Base-by-base conservation (phyloP, 2,888 invertebrate species). In the Heteropelma amictum region DNA sequence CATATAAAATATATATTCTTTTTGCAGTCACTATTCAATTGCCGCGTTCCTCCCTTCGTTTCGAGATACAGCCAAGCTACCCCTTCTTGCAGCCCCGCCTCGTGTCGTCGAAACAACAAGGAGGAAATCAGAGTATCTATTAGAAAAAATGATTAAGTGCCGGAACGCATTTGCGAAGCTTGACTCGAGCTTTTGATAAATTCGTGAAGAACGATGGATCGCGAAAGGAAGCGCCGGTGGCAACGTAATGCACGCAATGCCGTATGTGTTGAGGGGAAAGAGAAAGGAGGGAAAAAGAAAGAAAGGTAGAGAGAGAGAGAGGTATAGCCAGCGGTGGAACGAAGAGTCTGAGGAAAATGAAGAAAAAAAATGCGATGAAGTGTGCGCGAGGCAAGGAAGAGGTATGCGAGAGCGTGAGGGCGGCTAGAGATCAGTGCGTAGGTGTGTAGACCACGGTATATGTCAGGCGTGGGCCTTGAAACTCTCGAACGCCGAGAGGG, bases 371-470 rank as follows among this genome's bases (percentile, higher is more conserved):
- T 61, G 67, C 61, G 65, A 72, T 42, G 47, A 49, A 47, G 61
- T 14, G 61, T 12, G 61, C 53, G 67, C 53, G 61, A 61, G 53
- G 30, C 49, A 42, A 58, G 21, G 28, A 21, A 58, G 60, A 67
- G 72, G 67, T 72, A 72, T 67, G 67, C 60, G 54, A n/a, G n/a
- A 45, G 67, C 45, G 49, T 61, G 47, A 49, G 61, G 42, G 60
- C 60, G 42, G 35, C 47, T 14, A 21, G 53, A 45, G 19, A 45
- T 23, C 47, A 49, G 33, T 35, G 61, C 61, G 61, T 61, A 35
- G 61, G 61, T 35, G 61, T 54, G 12, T 4, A 35, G 3, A 33
- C 12, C 12, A 35, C 12, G 12, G 71, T 71, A 33, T 64, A 42
- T 64, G 51, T 64, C 49, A 51, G 49, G 56, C 71, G 64, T 71